Evolutionary conservation across 2,113 vertebrate genomes (phyloP), one percentile per base, ranked within the genome.

Genomic region (Ciconia stormi): DNA sequence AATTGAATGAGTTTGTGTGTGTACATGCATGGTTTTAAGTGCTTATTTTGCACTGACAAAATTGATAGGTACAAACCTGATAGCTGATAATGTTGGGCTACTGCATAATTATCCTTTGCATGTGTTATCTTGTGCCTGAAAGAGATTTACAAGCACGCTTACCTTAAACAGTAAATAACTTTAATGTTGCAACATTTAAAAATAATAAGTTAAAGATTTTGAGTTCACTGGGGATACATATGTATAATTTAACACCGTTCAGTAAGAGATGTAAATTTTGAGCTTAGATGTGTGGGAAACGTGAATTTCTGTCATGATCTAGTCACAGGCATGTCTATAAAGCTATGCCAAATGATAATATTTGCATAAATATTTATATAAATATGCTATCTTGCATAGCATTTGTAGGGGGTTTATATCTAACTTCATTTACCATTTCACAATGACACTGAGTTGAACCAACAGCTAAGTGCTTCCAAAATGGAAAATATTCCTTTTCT

Each of bases 291-390:
- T 86, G 71, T 82, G 65, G 36, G 72, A 92, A 91, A 89, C 15
- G 2, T 82, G 70, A 53, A 27, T 63, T 89, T 94, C 34, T 89
- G 65, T 86, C 34, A 14, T 92, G 82, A 49, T 29, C 71, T 65
- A 93, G n/a, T 74, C 62, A 70, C 22, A 38, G 49, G 38, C 70
- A 40, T 70, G 49, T 78, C 55, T 87, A 25, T 58, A 93, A 79
- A 63, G 38, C 44, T 53, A 53, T 90, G 67, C 72, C 87, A 93
- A 59, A 90, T 76, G 50, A 76, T 89, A 82, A 72, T 70, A 90
- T 93, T 87, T 87, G 66, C 72, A 90, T 87, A 90, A 83, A 83
- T 83, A 73, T 93, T 90, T 86, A 87, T 93, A 74, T 80, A 93
- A 95, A 79, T 83, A 82, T 74, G 61, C 77, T 69, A 38, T 73